A percentile compares a stretch with the other conserved stretches of the same genome.
phyloP scores from a whole-genome alignment of 2,797 vertebrate species.

The Amazona ochrocephala region DNA sequence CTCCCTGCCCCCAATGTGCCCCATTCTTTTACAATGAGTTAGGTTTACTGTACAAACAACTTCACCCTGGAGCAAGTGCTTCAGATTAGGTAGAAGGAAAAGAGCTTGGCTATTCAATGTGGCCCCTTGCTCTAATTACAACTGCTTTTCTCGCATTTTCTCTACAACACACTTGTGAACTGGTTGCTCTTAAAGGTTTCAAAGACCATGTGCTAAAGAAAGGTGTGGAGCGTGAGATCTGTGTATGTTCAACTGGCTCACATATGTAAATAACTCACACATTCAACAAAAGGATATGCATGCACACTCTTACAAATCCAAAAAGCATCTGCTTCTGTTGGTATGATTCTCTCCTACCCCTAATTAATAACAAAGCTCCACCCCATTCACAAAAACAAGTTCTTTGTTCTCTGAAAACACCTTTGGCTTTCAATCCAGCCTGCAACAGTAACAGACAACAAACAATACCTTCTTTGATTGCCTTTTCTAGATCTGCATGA shows the following conservation, averaged over 20 bases:
- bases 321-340: neutral
- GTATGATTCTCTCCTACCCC: neutral
- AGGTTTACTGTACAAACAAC: neutral
- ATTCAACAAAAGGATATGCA: neutral
- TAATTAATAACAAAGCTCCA: neutral
- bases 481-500: neutral
- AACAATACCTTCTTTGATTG: slow-evolving; percentile 48
- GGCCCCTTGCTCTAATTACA: neutral
- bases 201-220: neutral
- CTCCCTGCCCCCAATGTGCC: accelerated
- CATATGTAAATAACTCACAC: neutral
- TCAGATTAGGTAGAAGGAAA: neutral
- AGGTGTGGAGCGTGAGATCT: neutral
- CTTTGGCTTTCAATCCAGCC: neutral
- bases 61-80: neutral
- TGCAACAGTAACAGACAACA: neutral
- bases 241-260: neutral
- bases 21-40: neutral
- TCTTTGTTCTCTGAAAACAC: slow-evolving; percentile 9
- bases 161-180: neutral
- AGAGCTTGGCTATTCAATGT: neutral
- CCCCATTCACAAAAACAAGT: neutral
- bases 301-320: neutral
- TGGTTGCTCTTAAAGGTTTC: neutral
- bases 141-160: neutral